phyloP scores from a whole-genome alignment of 2,113 vertebrate species.

The Leptodactylus fuscus region DNA sequence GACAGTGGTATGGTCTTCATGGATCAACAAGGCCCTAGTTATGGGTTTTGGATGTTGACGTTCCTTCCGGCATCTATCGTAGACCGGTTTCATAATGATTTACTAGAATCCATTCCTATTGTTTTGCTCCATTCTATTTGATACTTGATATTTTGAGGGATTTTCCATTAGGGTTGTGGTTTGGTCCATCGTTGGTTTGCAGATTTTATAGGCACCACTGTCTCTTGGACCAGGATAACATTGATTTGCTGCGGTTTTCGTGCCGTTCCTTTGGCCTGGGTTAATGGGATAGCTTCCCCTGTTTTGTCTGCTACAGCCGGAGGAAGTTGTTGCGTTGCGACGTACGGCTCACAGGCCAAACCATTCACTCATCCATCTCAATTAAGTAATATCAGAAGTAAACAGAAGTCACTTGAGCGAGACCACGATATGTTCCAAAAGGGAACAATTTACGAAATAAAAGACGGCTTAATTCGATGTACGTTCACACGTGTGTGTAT shows the following conservation, averaged over 20 bases:
- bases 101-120: not conserved
- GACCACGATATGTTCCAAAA: conserved; percentile 49
- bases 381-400: conserved; percentile 55
- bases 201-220: not conserved
- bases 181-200: not conserved
- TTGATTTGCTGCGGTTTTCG: not conserved
- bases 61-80: too few relatives aligned
- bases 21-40: not conserved
- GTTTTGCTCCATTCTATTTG: too few relatives aligned
- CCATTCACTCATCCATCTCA: conserved; percentile 47
- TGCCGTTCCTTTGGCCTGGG: not conserved
- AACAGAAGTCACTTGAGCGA: conserved; percentile 49
- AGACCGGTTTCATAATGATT: not conserved
- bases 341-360: conserved; percentile 17
- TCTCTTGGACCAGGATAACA: not conserved
- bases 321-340: not conserved
- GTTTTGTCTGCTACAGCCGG: conserved; percentile 9
- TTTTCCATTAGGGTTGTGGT: not conserved
- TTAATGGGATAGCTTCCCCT: not conserved
- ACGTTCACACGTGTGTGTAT: conserved; percentile 33
- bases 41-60: not conserved
- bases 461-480: conserved; percentile 35
- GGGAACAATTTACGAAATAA: conserved; percentile 49
- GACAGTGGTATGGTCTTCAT: not conserved
- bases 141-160: not conserved